Base-by-base conservation (phyloP, 1,140 invertebrate genomes). In the Panagrolaimus sp. region DNA sequence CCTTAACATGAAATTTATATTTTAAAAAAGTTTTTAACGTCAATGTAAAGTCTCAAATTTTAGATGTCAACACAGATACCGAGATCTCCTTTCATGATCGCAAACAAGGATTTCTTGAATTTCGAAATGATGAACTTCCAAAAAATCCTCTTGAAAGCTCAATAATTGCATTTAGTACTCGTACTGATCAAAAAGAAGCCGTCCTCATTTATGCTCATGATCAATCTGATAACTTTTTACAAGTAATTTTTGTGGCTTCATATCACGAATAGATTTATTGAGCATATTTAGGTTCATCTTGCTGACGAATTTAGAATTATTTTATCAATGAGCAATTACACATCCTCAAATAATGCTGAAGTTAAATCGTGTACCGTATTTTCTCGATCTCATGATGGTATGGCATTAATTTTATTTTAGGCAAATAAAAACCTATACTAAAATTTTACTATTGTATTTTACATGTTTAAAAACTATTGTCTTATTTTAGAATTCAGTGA, bases 181-280 rank as follows among this genome's bases (percentile, higher is more conserved):
- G 83, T 13, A 85, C 84, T 0, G 74, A 77, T 44, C 72, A 78
- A 51, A 66, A 67, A 25, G 69, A 76, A 31, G 79, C 76, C 20
- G 68, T 84, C 4, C 65, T 85, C 9, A 65, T 84, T 1, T 85
- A 85, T 48, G 78, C 80, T 5, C 76, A 84, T 71, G 84, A 85
- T 71, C 78, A 84, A 8, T 67, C 79, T 14, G 82, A 83, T 65
- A 85, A 85, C 76, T 84, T 85, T 70, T 53, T 85, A 3, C 84
- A 84, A 66, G 70, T 84, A 23, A 69, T 63, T 14, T 47, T 47
- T 47, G n/a, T n/a, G n/a, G n/a, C n/a, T n/a, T 38, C 31, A 38
- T 38, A 38, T n/a, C n/a, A n/a, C n/a, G n/a, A n/a, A 38, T 38
- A 38, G 2, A 4, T 38, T 38, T 14, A 67, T 67, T 11, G 25